Evolutionary conservation across 1,140 invertebrate species (phyloP), one percentile per base, ranked within the genome.

Genomic region (Yoshiicerus persimilis): DNA sequence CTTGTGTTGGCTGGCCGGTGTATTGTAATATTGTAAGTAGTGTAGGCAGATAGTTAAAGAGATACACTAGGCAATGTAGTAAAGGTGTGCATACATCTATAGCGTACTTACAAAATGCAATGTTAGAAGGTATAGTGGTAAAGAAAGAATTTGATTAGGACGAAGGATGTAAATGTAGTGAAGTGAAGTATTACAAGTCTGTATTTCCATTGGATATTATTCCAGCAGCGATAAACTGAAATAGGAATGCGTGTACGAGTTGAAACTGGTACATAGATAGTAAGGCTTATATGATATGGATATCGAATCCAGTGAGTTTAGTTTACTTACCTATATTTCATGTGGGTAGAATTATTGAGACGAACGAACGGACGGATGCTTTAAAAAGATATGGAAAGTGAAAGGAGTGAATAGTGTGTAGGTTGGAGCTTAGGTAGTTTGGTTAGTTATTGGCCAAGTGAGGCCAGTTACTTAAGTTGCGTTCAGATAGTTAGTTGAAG

Each of bases 351-450:
- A 80, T 80, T 36, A 80, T 80, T 80, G 75, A 34, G 75, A 34
- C 75, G 75, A 23, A 34, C 75, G 20, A 34, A 36, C 34, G 75
- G 75, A 36, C 16, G 32, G 75, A 80, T 32, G 32, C 30, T 80
- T 80, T 80, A 80, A 80, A 80, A 80, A 80, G 75, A 80, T 80
- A 80, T 80, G 75, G 75, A 80, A 80, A 80, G 75, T 80, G 75
- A 80, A 80, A 80, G 75, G 75, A 80, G 30, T 32, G 75, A 23
- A 16, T 30, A n/a, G 8, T 34, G 32, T 77, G 32, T 80, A 36
- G 75, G 47, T 56, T 56, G 47, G n/a, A 56, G n/a, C 13, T n/a
- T 56, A 56, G 47, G 20, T 56, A 56, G 47, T 56, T 56, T 56
- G 13, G 47, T 56, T 56, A 56, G 47, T 56, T 56, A 56, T 56